Evolutionary conservation across 2,888 invertebrate species (phyloP).

Genomic region (Nycteola revayana): DNA sequence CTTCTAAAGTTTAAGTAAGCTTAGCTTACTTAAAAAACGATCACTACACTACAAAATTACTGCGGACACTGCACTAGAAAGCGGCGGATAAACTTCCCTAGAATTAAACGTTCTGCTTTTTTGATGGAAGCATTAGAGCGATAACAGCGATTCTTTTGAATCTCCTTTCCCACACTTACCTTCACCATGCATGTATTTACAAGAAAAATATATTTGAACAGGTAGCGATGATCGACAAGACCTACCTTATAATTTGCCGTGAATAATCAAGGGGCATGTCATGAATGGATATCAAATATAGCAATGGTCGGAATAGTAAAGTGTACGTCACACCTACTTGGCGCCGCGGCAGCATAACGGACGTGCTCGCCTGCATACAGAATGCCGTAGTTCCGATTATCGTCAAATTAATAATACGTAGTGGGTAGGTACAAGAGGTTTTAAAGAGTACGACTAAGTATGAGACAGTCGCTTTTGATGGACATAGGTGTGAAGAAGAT

Average conservation of each 20-base stretch:
- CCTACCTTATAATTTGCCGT: slow-evolving; percentile 13
- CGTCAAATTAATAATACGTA: slow-evolving; percentile 59
- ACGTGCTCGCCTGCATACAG: slow-evolving; percentile 46
- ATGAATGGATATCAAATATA: slow-evolving; percentile 27
- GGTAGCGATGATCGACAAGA: slow-evolving; percentile 1
- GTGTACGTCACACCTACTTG: slow-evolving; percentile 26
- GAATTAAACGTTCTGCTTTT: too few species aligned
- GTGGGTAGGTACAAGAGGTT: slow-evolving; percentile 36
- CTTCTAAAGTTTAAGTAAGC: too few species aligned
- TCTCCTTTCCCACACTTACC: slow-evolving; percentile 5
- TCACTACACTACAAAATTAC: too few species aligned
- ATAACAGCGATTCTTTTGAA: slow-evolving; percentile 1
- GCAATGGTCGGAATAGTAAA: slow-evolving; percentile 22
- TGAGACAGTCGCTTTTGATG: too few species aligned
- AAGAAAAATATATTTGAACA: neutral
- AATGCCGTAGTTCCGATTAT: slow-evolving; percentile 54
- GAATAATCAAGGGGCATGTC: slow-evolving; percentile 18
- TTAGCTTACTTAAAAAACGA: too few species aligned
- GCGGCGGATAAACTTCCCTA: too few species aligned
- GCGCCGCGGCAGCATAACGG: slow-evolving; percentile 20
- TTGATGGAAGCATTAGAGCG: neutral
- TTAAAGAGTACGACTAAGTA: too few species aligned
- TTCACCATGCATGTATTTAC: neutral
- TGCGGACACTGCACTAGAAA: too few species aligned
- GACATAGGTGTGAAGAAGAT: too few species aligned